Base-by-base conservation (phyloP, 2,888 invertebrate genomes). In the Poecilus cupreus region DNA sequence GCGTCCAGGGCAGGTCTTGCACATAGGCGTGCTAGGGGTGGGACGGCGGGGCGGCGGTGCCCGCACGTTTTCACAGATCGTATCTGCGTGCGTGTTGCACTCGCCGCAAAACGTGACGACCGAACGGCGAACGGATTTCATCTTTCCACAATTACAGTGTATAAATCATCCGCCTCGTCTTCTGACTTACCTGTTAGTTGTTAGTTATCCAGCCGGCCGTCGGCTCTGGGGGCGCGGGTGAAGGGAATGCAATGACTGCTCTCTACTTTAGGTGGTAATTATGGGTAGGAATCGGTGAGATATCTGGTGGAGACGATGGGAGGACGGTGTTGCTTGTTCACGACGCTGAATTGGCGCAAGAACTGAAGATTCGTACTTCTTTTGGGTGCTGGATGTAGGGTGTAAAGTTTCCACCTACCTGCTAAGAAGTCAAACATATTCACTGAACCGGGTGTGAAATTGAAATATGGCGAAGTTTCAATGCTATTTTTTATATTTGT, bases 101-200 rank as follows among this genome's bases (percentile, higher is more conserved):
- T 68, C 46, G 75, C 75, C 51, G 75, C 49, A 75, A 75, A 75
- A 75, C 51, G 51, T 51, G 51, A 75, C 75, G 75, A 51, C 75
- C 54, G 51, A 26, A 20, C 46, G 72, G 72, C 49, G 46, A 72
- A 51, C 46, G 75, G 51, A 75, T 72, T 72, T 75, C 75, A 75
- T 75, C 75, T 75, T 51, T 75, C 49, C 72, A 75, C 75, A 75
- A 75, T 75, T 75, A 75, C 54, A 32, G 75, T 49, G 75, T 75
- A 75, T 75, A 75, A 75, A 75, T 75, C 75, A 75, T 32, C 72
- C 46, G 72, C 72, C 72, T 68, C 64, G 64, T 68, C 64, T 68
- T 68, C 60, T 32, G 32, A 16, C 37, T n/a, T 39, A 37, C 64
- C 64, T 57, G 57, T 57, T 22, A 57, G 57, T 57, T 51, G 51